Evolutionary conservation across 2,888 invertebrate genomes (phyloP).

Genomic region (Branchellion lobata): DNA sequence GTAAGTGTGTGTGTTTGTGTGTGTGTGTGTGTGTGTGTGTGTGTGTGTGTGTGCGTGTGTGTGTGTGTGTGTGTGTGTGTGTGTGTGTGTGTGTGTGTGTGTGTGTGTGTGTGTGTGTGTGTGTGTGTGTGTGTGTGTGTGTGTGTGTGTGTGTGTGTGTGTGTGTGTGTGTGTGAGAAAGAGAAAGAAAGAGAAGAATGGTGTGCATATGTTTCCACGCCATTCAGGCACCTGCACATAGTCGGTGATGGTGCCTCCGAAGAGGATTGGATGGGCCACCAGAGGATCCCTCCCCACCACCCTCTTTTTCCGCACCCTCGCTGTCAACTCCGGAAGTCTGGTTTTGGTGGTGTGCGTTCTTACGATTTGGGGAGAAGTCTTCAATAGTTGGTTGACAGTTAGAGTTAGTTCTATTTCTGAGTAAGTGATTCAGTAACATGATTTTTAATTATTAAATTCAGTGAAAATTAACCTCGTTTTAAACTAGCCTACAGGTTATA

Average conservation of each 20-base stretch:
- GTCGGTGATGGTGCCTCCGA: constrained; percentile 86
- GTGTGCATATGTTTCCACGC: no score
- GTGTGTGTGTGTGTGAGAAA: no score
- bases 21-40: background rate
- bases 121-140: constrained; percentile 8
- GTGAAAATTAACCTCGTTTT: no score
- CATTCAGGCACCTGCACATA: constrained; percentile 70
- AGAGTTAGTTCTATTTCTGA: no score
- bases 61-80: constrained; percentile 8
- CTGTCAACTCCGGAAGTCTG: constrained; percentile 61
- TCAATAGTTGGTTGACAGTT: no score
- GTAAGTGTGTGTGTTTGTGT: background rate
- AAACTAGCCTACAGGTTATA: no score
- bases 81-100: background rate
- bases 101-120: background rate
- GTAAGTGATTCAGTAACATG: no score
- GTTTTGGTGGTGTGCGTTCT: background rate
- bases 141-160: background rate
- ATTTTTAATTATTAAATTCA: no score
- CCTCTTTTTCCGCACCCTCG: constrained; percentile 70
- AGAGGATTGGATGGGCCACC: constrained; percentile 78
- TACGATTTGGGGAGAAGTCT: no score
- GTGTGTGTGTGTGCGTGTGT: no score
- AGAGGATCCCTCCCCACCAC: constrained; percentile 58
- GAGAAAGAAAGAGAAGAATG: no score